Percentiles rank a stretch among this genome's conserved stretches.
These are phyloP conservation scores for Phengaris arion DNA, from an alignment of 2,888 invertebrate species.

Conservation along the genomic window DNA sequence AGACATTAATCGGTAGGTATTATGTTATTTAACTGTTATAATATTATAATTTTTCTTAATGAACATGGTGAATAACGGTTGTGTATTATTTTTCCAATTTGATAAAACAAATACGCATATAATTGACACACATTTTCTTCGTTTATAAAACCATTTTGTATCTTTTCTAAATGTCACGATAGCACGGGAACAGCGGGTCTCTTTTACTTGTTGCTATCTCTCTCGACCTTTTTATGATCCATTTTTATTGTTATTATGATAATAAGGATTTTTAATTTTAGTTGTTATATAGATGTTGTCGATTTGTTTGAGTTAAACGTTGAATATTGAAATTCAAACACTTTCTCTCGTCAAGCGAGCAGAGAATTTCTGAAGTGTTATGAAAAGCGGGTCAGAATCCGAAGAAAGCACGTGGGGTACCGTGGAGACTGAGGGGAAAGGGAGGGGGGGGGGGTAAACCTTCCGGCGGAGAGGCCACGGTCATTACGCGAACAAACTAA, in stretches of 20 bases:
- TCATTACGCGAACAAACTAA: constrained; percentile 50
- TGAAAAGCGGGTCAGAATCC: constrained; percentile 79
- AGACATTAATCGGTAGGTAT: constrained; percentile 3
- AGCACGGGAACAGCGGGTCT: neutral
- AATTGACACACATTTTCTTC: constrained; percentile 13
- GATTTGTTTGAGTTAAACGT: constrained; percentile 42
- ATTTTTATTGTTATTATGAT: neutral
- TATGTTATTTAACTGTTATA: constrained; percentile 15
- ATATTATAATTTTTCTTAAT: neutral
- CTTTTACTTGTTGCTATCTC: constrained; percentile 3
- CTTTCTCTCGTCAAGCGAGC: constrained; percentile 69
- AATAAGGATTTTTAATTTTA: neutral
- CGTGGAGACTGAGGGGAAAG: constrained; percentile 49
- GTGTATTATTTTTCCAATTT: constrained; percentile 2
- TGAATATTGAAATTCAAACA: constrained; percentile 54
- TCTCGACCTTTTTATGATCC: too few relatives aligned
- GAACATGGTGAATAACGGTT: constrained; percentile 6
- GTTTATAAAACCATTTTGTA: constrained; percentile 9
- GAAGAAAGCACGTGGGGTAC: constrained; percentile 71
- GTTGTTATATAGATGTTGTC: constrained; percentile 45
- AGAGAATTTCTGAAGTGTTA: constrained; percentile 68
- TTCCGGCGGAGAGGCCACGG: constrained; percentile 74
- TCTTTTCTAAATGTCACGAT: neutral
- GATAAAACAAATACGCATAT: constrained; percentile 13
- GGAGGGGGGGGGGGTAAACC: constrained; percentile 53